These are phyloP conservation scores for Naja naja DNA, from an alignment of 2,113 vertebrate species.

Conservation along the genomic window DNA sequence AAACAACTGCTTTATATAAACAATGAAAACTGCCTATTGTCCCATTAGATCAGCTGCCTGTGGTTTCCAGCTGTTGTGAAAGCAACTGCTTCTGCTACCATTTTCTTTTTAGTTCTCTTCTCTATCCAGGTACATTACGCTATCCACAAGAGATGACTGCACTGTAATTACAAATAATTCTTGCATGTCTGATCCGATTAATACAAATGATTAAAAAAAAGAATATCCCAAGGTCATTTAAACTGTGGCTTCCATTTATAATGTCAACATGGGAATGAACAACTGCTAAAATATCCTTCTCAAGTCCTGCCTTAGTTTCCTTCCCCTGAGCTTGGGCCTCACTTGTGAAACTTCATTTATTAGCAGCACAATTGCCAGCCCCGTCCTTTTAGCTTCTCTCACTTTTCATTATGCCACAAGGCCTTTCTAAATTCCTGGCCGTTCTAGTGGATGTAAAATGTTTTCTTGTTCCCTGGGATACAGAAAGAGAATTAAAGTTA, in stretches of 20 bases:
- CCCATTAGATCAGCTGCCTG: background rate
- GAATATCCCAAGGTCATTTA: background rate
- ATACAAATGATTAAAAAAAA: background rate
- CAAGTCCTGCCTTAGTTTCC: slow-evolving; percentile 32
- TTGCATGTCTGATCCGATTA: background rate
- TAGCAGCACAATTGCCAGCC: slow-evolving; percentile 20
- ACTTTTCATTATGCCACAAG: slow-evolving; percentile 12
- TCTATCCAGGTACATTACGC: background rate
- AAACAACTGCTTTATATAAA: background rate
- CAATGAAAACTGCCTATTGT: background rate
- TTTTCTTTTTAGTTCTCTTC: background rate
- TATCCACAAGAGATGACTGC: background rate
- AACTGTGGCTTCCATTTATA: slow-evolving; percentile 21
- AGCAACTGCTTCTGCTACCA: background rate
- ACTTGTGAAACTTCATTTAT: slow-evolving; percentile 24
- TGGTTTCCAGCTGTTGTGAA: background rate
- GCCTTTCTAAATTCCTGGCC: slow-evolving; percentile 6
- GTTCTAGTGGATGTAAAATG: slow-evolving; percentile 1
- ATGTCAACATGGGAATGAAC: background rate
- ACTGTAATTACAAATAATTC: background rate
- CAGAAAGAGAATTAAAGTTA: slow-evolving; percentile 37
- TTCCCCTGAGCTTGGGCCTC: slow-evolving; percentile 39
- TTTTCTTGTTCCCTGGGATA: slow-evolving; percentile 24
- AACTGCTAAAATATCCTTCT: background rate
- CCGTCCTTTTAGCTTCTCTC: slow-evolving; percentile 15